Conservation (phyloP, 2,113 vertebrate species). For the Neodon shergylaensis region DNA sequence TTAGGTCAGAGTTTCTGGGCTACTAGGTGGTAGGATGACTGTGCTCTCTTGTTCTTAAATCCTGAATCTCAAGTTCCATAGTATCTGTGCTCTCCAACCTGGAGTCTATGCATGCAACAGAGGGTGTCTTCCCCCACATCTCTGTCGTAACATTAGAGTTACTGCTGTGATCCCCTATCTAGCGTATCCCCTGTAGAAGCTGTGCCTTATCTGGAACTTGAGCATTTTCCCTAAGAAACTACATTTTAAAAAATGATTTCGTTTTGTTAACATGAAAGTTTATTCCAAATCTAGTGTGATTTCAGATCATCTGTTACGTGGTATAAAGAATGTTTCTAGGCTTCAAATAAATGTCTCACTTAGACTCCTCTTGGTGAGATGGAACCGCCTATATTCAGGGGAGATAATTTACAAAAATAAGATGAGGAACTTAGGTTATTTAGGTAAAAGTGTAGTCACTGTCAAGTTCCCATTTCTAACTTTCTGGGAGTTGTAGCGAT, state of each 20-base stretch:
- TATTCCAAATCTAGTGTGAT: conserved; percentile 47
- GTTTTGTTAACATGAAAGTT: neutral
- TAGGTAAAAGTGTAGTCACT: conserved; percentile 7
- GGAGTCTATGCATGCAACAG: neutral
- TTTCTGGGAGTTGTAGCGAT: conserved; percentile 51
- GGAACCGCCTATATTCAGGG: neutral
- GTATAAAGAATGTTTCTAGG: neutral
- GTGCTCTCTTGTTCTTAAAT: neutral
- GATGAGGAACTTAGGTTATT: conserved; percentile 27
- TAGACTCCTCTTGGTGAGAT: conserved; percentile 27
- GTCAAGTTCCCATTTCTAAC: neutral
- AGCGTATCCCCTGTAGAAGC: neutral
- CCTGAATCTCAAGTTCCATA: neutral
- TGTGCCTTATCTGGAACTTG: neutral
- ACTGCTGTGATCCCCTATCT: neutral
- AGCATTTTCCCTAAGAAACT: neutral
- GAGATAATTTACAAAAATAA: conserved; percentile 47
- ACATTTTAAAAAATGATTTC: conserved; percentile 18
- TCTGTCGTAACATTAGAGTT: neutral
- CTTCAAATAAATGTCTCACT: conserved; percentile 51
- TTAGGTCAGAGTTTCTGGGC: neutral
- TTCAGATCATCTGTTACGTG: conserved; percentile 30
- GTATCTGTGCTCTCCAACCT: neutral
- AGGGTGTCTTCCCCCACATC: neutral
- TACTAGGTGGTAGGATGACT: neutral